Evolutionary conservation across 2,113 vertebrate species (phyloP).

Genomic region (Gorsachius goisagi): DNA sequence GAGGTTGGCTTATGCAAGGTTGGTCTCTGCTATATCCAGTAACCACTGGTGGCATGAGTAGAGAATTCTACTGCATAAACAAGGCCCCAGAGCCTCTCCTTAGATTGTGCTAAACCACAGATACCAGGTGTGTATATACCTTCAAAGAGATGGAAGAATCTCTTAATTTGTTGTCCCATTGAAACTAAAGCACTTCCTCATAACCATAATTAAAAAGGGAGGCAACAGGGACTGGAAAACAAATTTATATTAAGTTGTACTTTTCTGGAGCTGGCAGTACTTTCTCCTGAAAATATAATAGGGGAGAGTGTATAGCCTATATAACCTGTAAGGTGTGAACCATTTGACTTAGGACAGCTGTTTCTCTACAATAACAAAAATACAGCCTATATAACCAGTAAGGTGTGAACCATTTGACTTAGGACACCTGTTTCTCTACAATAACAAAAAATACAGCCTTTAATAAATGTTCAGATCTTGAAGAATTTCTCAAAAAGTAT

Average conservation of each 20-base stretch:
- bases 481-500: neutral
- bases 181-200: constrained; percentile 36
- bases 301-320: neutral
- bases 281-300: constrained; percentile 27
- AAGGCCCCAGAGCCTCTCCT: neutral
- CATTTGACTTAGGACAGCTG: neutral
- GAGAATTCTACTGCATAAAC: neutral
- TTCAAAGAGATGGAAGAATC: constrained; percentile 44
- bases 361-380: neutral
- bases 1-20: neutral
- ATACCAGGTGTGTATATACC: constrained; percentile 16
- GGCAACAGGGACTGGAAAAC: constrained; percentile 29
- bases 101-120: constrained; percentile 26
- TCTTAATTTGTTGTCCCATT: constrained; percentile 51
- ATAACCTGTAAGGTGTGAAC: neutral
- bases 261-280: neutral
- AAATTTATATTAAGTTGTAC: neutral
- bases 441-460: neutral
- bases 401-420: neutral
- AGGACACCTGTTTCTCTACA: neutral
- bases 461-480: neutral
- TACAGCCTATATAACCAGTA: neutral
- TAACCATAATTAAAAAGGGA: constrained; percentile 62
- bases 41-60: neutral
- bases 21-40: neutral